Evolutionary conservation across 2,797 vertebrate genomes (phyloP).

Genomic region (Petrocephalus sullivani): DNA sequence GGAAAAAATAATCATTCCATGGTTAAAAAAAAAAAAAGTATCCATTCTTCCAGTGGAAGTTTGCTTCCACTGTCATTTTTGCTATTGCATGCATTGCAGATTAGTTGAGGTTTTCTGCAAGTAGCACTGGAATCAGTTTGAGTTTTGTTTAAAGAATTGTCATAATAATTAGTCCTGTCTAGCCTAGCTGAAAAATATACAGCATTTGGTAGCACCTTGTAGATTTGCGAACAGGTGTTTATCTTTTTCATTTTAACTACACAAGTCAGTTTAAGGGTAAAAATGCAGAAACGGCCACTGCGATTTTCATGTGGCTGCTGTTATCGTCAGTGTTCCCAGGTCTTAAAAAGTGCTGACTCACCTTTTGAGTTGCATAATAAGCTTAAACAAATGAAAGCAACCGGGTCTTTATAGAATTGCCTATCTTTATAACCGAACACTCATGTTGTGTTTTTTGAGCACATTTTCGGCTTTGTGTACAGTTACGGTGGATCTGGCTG

Average conservation of each 20-base stretch:
- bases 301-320: background rate
- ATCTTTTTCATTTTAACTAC: background rate
- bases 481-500: background rate
- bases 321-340: background rate
- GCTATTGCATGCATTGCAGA: background rate
- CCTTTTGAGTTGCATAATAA: constrained; percentile 2
- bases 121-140: background rate
- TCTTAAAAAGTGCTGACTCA: constrained; percentile 6
- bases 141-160: background rate
- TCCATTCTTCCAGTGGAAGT: background rate
- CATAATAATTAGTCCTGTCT: background rate
- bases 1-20: background rate
- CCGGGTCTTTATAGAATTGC: background rate
- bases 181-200: background rate
- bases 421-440: background rate
- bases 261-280: background rate
- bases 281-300: background rate
- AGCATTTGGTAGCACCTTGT: background rate
- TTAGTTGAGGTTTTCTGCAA: background rate
- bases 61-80: background rate
- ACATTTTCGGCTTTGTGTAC: background rate
- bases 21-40: background rate
- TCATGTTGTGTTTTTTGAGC: background rate
- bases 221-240: background rate
- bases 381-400: background rate